phyloP scores from a whole-genome alignment of 2,113 vertebrate species.

The Rhinopomastus cyanomelas region DNA sequence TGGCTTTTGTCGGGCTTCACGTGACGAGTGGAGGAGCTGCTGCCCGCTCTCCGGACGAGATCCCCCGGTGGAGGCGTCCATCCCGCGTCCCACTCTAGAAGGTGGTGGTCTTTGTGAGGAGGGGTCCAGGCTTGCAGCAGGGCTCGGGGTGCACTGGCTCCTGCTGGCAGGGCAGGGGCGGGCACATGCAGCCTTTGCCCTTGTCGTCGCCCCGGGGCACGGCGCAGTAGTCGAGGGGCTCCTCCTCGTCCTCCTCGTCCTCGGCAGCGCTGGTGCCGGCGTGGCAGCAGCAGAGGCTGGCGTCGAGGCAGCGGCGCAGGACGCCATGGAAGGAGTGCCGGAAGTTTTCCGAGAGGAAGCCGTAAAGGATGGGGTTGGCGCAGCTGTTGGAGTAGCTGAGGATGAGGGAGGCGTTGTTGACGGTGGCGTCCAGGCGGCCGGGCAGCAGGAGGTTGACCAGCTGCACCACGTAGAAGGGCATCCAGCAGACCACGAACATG shows the following conservation, averaged over 20 bases:
- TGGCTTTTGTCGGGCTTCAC: slow-evolving; percentile 24
- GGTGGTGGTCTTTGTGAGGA: slow-evolving; percentile 66
- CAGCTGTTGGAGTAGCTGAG: slow-evolving; percentile 91
- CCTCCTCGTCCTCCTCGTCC: slow-evolving; percentile 62
- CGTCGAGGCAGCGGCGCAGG: slow-evolving; percentile 75
- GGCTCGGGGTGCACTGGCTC: slow-evolving; percentile 57
- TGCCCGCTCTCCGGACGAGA: not conserved
- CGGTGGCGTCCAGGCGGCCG: slow-evolving; percentile 77
- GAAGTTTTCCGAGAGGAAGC: slow-evolving; percentile 89
- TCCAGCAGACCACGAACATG: slow-evolving; percentile 90
- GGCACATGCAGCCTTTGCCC: slow-evolving; percentile 62
- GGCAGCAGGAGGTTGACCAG: slow-evolving; percentile 84
- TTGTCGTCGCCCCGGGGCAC: slow-evolving; percentile 53
- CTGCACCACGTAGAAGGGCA: slow-evolving; percentile 90
- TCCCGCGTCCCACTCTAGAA: slow-evolving; percentile 19
- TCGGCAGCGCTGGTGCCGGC: accelerated
- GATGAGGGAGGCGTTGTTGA: slow-evolving; percentile 88
- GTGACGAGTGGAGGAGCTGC: accelerated
- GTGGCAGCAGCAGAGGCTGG: slow-evolving; percentile 56
- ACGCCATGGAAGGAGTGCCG: slow-evolving; percentile 88
- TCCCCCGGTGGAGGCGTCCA: not conserved
- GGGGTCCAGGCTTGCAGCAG: slow-evolving; percentile 40
- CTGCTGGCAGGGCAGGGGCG: slow-evolving; percentile 58
- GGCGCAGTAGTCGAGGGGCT: slow-evolving; percentile 71
- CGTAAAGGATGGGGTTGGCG: slow-evolving; percentile 89